Evolutionary conservation across 2,113 vertebrate species (phyloP).

Genomic region (Chunga burmeisteri): DNA sequence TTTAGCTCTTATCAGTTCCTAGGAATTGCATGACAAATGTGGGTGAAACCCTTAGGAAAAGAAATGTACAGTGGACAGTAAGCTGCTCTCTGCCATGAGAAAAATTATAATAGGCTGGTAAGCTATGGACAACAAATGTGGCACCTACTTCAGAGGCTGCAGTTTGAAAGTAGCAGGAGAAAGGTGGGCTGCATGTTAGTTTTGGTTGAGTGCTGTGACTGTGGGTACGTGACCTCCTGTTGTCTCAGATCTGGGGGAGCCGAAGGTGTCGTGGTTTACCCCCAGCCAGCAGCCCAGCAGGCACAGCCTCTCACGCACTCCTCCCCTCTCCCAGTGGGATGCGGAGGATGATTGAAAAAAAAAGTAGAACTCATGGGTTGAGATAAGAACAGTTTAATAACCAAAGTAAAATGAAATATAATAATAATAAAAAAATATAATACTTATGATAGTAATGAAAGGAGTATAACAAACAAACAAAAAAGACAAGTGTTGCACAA

Average conservation of each 20-base stretch:
- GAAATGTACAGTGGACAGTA: not conserved
- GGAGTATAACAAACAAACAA: too few species aligned
- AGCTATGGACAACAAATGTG: not conserved
- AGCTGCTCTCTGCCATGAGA: not conserved
- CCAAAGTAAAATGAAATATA: too few species aligned
- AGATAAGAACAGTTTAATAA: too few species aligned
- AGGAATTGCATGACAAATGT: not conserved
- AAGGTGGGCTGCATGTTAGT: not conserved
- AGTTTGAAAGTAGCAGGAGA: not conserved
- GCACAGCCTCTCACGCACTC: too few species aligned
- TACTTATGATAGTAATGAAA: too few species aligned
- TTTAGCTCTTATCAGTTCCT: not conserved
- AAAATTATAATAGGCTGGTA: not conserved
- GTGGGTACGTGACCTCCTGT: not conserved
- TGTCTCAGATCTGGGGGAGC: not conserved
- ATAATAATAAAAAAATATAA: too few species aligned
- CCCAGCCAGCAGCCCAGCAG: too few species aligned
- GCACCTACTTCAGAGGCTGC: not conserved
- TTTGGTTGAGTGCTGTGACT: not conserved
- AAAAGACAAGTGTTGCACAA: too few species aligned
- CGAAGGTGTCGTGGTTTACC: not conserved
- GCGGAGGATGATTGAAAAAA: too few species aligned
- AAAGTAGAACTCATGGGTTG: too few species aligned
- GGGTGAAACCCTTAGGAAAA: not conserved
- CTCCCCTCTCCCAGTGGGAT: too few species aligned